A percentile compares a stretch with the other conserved stretches of the same genome.
phyloP scores from a whole-genome alignment of 2,888 invertebrate species.

The Dorcus hopei region DNA sequence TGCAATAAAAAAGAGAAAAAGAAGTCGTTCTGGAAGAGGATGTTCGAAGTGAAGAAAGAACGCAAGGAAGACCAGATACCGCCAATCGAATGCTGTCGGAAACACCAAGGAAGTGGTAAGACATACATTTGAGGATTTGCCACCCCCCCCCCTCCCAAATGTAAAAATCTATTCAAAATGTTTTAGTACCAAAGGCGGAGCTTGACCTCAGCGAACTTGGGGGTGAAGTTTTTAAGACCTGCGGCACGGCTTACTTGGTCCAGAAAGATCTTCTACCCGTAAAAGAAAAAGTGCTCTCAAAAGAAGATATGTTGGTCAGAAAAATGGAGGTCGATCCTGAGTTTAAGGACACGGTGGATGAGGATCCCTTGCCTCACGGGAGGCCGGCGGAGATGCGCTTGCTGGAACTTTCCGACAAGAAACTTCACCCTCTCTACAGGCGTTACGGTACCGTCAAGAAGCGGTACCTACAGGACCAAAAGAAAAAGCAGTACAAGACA shows the following conservation, averaged over 20 bases:
- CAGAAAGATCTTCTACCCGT: slow-evolving; percentile 33
- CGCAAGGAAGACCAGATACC: slow-evolving; percentile 2
- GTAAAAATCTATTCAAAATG: too few relatives aligned
- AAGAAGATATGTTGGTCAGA: slow-evolving; percentile 34
- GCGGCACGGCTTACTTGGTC: slow-evolving; percentile 40
- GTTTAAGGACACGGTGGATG: slow-evolving; percentile 32
- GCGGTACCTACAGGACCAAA: slow-evolving; percentile 4
- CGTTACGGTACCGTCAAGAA: slow-evolving; percentile 23
- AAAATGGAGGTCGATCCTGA: slow-evolving; percentile 37
- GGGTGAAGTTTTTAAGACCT: slow-evolving; percentile 37
- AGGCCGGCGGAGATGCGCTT: slow-evolving; percentile 36
- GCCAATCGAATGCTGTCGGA: slow-evolving; percentile 17
- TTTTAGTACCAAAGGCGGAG: slow-evolving; percentile 4
- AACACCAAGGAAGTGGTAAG: background rate
- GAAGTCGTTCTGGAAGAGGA: slow-evolving; percentile 19
- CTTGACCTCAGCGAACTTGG: slow-evolving; percentile 36
- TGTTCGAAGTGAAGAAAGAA: slow-evolving; percentile 9
- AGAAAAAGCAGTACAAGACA: slow-evolving; percentile 26
- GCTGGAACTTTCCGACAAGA: slow-evolving; percentile 37
- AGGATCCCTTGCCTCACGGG: slow-evolving; percentile 39
- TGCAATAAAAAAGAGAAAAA: slow-evolving; percentile 18
- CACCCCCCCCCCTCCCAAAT: too few relatives aligned
- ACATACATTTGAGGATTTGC: background rate
- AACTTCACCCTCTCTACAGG: slow-evolving; percentile 42
- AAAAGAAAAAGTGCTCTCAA: slow-evolving; percentile 6